Base-by-base conservation (phyloP, 1,140 invertebrate genomes). In the Calliphora vicina region DNA sequence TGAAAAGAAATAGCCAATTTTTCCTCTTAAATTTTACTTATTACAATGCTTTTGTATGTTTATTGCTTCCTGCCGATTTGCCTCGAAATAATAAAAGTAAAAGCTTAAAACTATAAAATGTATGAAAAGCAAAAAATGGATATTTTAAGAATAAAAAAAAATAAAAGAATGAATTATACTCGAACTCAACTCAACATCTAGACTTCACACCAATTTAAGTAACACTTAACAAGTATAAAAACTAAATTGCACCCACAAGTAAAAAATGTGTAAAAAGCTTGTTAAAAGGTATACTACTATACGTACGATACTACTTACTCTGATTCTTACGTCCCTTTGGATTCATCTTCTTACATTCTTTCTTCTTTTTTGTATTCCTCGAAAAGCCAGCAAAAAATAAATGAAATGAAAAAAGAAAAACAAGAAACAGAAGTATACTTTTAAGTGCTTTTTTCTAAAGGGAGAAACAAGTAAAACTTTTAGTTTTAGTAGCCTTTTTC, bases 191-290 rank as follows among this genome's bases (percentile, higher is more conserved):
- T 57, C 61, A 67, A 23, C 61, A 67, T 67, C 61, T 20, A 67
- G 20, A 25, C 61, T 67, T 67, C 61, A 67, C 61, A 67, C 61
- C 61, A 67, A 67, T 67, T 67, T 67, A 67, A 67, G 61, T 67
- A 67, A 67, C 61, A 67, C 61, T 67, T 67, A 67, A 67, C 61
- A 67, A 67, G 61, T 67, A 67, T 67, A 67, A 67, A 67, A 67
- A 67, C 61, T 67, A 67, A 67, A 67, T 67, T 67, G 61, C 20
- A 67, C 61, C 61, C 61, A 67, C 61, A 67, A 67, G 61, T 23
- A 67, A 67, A 67, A 67, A 23, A 23, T 20, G 61, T 67, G 17
- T 67, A 67, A 67, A 67, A 67, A 67, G n/a, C 61, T 67, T 67
- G 61, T 67, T 67, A 67, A 67, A 67, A 67, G 61, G 61, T 67